A percentile compares a stretch with the other conserved stretches of the same genome.
phyloP scores from a whole-genome alignment of 2,113 vertebrate species.

The Stigmatopora argus region DNA sequence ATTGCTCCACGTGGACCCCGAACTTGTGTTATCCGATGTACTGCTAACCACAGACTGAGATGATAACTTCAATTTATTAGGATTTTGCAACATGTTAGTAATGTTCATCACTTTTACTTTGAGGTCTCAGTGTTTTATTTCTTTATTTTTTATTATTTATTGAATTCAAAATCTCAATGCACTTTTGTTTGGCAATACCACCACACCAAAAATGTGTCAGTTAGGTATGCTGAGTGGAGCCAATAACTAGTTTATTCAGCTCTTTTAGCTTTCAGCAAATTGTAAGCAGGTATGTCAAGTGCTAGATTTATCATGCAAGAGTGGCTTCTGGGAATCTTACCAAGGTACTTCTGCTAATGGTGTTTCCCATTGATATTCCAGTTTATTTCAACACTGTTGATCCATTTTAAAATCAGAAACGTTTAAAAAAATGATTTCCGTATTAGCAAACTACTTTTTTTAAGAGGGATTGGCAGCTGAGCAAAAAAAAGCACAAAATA shows the following conservation, averaged over 20 bases:
- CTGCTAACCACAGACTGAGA: too few relatives aligned
- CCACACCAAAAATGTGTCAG: constrained; percentile 18
- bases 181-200: constrained; percentile 48
- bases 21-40: too few relatives aligned
- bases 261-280: constrained; percentile 13
- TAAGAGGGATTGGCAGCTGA: neutral
- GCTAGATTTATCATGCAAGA: constrained; percentile 22
- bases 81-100: neutral
- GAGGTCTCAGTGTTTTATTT: neutral
- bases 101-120: neutral
- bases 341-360: constrained; percentile 4
- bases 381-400: constrained; percentile 13
- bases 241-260: constrained; percentile 6
- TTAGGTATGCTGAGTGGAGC: constrained; percentile 2
- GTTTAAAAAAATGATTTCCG: neutral
- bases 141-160: too few relatives aligned
- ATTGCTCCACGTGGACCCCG: too few relatives aligned
- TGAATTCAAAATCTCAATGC: constrained; percentile 52
- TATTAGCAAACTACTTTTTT: neutral
- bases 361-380: constrained; percentile 5
- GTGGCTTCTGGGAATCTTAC: constrained; percentile 7
- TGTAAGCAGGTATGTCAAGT: constrained; percentile 22
- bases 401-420: constrained; percentile 16
- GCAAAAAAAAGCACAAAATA: constrained; percentile 2
- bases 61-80: neutral